Percentiles rank a stretch among this genome's conserved stretches.
Evolutionary conservation across 2,888 invertebrate genomes (phyloP).

Genomic region (Hemicrepidius hirtus): DNA sequence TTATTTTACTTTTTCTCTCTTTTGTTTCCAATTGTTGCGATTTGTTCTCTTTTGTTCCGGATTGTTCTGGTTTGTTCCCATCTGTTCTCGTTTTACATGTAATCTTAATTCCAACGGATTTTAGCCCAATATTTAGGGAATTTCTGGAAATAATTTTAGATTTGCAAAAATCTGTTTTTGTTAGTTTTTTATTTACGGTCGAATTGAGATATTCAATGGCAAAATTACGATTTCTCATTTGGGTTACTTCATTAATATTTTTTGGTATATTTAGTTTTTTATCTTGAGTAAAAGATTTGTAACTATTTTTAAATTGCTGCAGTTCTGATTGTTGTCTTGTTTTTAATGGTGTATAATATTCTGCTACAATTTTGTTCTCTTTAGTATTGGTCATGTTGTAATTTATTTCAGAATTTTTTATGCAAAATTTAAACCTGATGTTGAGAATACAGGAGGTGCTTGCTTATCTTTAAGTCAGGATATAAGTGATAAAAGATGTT

Average conservation of each 20-base stretch:
- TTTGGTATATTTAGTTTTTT: not conserved
- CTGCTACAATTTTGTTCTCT: conserved; percentile 5
- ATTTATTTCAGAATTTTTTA: too few species aligned
- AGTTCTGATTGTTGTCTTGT: not conserved
- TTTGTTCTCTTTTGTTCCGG: conserved; percentile 5
- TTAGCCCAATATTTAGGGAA: not conserved
- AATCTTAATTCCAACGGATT: not conserved
- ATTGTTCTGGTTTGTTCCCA: conserved; percentile 3
- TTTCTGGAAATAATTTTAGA: not conserved
- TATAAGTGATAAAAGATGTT: too few species aligned
- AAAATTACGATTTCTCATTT: too few species aligned
- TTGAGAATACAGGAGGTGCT: too few species aligned
- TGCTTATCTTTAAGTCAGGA: too few species aligned
- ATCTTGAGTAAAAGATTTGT: not conserved
- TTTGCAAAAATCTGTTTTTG: conserved; percentile 5
- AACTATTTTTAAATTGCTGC: conserved; percentile 2
- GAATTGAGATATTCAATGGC: not conserved
- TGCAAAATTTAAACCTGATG: too few species aligned
- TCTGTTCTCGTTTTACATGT: conserved; percentile 1
- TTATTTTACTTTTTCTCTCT: conserved; percentile 5
- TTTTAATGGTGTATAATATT: conserved; percentile 5
- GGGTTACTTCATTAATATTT: not conserved
- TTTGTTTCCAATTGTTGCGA: not conserved
- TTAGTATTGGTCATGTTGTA: not conserved
- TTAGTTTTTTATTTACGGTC: conserved; percentile 2